These are phyloP conservation scores for Drosophila rhopaloa DNA, from an alignment of 1,140 invertebrate genomes.

Conservation along the genomic window DNA sequence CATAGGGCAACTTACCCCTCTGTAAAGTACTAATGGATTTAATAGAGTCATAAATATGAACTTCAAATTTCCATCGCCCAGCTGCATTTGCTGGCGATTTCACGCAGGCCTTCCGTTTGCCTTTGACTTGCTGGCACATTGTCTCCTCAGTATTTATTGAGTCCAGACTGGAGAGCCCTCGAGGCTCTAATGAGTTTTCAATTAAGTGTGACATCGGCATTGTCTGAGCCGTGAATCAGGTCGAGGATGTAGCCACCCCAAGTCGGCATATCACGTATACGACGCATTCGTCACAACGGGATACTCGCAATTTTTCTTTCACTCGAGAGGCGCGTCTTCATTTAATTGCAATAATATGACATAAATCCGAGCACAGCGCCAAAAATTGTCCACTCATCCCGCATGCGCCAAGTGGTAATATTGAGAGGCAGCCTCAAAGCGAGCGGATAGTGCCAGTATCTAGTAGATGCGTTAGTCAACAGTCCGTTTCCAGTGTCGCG, in stretches of 20 bases:
- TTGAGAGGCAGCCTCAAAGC: conserved; percentile 21
- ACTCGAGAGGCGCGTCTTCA: conserved; percentile 66
- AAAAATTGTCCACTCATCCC: conserved; percentile 62
- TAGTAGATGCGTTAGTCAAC: conserved; percentile 32
- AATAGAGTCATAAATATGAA: conserved; percentile 76
- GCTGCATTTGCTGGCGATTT: conserved; percentile 68
- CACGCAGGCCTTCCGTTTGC: conserved; percentile 65
- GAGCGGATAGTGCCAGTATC: conserved; percentile 5
- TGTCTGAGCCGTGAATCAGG: conserved; percentile 44
- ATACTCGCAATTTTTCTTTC: conserved; percentile 21
- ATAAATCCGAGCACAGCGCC: conserved; percentile 66
- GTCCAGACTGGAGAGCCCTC: conserved; percentile 39
- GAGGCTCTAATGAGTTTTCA: conserved; percentile 75
- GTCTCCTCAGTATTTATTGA: conserved; percentile 48
- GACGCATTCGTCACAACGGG: conserved; percentile 44
- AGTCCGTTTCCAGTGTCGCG: conserved; percentile 27
- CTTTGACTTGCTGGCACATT: conserved; percentile 42
- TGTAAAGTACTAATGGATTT: conserved; percentile 38
- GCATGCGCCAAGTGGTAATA: conserved; percentile 55
- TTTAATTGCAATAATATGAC: conserved; percentile 75
- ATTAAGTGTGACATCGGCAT: conserved; percentile 72
- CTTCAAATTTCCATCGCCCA: conserved; percentile 60
- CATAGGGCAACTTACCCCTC: conserved; percentile 24
- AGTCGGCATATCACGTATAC: conserved; percentile 43
- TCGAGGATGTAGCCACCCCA: conserved; percentile 9